Conservation (phyloP, 2,888 invertebrate genomes). For the Patella depressa region DNA sequence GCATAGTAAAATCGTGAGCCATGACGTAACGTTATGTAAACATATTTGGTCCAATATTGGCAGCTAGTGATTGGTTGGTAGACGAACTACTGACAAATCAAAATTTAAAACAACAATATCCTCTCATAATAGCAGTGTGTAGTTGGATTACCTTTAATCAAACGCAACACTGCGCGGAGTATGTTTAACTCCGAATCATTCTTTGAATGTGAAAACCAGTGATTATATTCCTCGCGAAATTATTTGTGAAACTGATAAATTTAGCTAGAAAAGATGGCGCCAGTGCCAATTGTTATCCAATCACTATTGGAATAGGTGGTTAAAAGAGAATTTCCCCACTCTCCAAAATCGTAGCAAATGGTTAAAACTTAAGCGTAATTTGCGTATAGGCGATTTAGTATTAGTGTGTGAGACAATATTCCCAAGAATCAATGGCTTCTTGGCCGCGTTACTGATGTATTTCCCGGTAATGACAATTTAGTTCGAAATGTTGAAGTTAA, state of each 20-base stretch:
- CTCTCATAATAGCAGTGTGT: too few relatives aligned
- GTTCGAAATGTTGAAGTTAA: neutral
- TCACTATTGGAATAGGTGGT: neutral
- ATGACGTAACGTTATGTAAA: too few relatives aligned
- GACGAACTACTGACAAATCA: too few relatives aligned
- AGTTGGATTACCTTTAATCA: too few relatives aligned
- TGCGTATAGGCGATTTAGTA: neutral
- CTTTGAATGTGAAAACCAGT: neutral
- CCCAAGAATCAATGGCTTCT: conserved; percentile 32
- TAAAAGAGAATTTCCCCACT: neutral
- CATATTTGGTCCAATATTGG: too few relatives aligned
- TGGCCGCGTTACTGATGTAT: conserved; percentile 18
- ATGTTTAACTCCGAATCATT: neutral
- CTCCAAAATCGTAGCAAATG: neutral
- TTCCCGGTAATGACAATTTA: neutral
- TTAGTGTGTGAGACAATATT: neutral
- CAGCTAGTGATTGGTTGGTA: too few relatives aligned
- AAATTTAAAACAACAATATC: too few relatives aligned
- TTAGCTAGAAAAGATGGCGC: neutral
- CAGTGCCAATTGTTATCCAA: neutral
- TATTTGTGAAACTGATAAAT: neutral
- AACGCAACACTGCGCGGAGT: too few relatives aligned
- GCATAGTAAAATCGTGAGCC: too few relatives aligned
- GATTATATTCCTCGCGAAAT: neutral
- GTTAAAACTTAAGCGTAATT: neutral